Evolutionary conservation across 2,113 vertebrate species (phyloP).

Genomic region (Lampris incognitus): DNA sequence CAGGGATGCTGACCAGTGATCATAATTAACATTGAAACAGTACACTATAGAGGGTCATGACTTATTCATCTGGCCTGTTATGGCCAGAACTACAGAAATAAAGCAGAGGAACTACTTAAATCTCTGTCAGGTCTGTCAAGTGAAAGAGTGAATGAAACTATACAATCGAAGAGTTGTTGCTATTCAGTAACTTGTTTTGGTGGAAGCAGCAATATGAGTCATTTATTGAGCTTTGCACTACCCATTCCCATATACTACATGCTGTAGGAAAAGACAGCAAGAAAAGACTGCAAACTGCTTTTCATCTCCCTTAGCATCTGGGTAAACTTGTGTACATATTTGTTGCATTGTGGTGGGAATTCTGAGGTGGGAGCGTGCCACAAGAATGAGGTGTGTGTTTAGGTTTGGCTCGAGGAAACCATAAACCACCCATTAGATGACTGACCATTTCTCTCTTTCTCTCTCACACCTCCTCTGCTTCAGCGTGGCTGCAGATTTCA

Average conservation of each 20-base stretch:
- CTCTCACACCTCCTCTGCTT: slow-evolving; percentile 44
- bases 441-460: slow-evolving; percentile 1
- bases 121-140: slow-evolving; percentile 40
- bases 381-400: slow-evolving; percentile 20
- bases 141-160: slow-evolving; percentile 15
- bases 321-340: slow-evolving; percentile 30
- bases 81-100: slow-evolving; percentile 16
- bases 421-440: slow-evolving; percentile 31
- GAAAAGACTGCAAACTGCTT: slow-evolving; percentile 31
- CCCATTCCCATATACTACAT: background rate
- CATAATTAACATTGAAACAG: slow-evolving; percentile 62
- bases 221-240: slow-evolving; percentile 2
- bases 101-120: background rate
- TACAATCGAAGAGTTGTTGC: no score
- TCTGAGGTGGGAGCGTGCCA: slow-evolving; percentile 31
- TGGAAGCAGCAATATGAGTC: background rate
- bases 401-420: slow-evolving; percentile 58
- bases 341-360: slow-evolving; percentile 55
- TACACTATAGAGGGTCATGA: slow-evolving; percentile 42
- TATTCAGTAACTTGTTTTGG: background rate
- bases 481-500: slow-evolving; percentile 54
- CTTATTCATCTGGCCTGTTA: slow-evolving; percentile 45
- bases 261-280: no score
- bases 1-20: slow-evolving; percentile 57
- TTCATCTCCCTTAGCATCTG: background rate